These are phyloP conservation scores for Chironomus riparius DNA, from an alignment of 2,888 invertebrate genomes.

Conservation along the genomic window DNA sequence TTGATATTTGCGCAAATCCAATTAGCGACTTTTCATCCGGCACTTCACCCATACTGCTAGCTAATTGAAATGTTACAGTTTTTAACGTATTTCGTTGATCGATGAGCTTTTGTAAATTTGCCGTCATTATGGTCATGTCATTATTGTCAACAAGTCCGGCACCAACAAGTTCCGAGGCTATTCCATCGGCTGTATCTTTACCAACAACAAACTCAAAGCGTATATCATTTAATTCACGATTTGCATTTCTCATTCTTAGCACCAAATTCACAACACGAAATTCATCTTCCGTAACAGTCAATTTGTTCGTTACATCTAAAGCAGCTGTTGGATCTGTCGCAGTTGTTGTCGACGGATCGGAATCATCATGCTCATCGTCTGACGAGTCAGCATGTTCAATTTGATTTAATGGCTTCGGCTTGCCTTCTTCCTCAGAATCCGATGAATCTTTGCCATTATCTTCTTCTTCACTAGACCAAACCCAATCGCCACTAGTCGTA, in stretches of 20 bases:
- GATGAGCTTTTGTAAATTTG: slow-evolving; percentile 84
- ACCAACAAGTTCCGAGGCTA: slow-evolving; percentile 86
- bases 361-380: slow-evolving; percentile 47
- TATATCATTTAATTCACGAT: slow-evolving; percentile 91
- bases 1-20: slow-evolving; percentile 95
- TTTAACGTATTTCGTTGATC: slow-evolving; percentile 58
- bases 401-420: slow-evolving; percentile 52
- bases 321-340: slow-evolving; percentile 42
- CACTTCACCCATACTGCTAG: slow-evolving; percentile 62
- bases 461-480: slow-evolving; percentile 94
- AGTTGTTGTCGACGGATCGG: slow-evolving; percentile 41
- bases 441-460: slow-evolving; percentile 51
- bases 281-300: slow-evolving; percentile 42
- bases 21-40: slow-evolving; percentile 91
- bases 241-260: slow-evolving; percentile 81
- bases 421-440: slow-evolving; percentile 43
- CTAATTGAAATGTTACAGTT: slow-evolving; percentile 81
- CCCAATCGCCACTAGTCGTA: slow-evolving; percentile 95
- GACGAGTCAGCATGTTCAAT: slow-evolving; percentile 50
- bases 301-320: slow-evolving; percentile 30
- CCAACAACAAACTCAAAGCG: slow-evolving; percentile 92
- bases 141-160: slow-evolving; percentile 88
- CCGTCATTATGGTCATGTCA: slow-evolving; percentile 86
- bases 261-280: slow-evolving; percentile 63
- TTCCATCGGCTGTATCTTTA: slow-evolving; percentile 84